Percentiles rank a stretch among this genome's conserved stretches.
phyloP scores from a whole-genome alignment of 2,888 invertebrate species.

The Trilocha varians region DNA sequence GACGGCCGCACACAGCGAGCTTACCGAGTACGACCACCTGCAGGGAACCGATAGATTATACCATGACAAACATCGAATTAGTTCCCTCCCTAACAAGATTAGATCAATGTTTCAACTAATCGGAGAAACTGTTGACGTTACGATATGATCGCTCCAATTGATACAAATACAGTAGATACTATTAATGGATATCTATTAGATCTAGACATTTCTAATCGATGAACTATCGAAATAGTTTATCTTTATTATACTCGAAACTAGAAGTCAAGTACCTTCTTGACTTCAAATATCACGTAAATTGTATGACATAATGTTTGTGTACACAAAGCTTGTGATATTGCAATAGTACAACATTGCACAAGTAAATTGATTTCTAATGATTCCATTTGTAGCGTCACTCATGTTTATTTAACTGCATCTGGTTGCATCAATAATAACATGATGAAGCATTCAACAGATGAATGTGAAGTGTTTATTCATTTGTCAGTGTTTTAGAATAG shows the following conservation, averaged over 20 bases:
- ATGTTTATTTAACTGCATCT: neutral
- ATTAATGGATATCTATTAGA: too few relatives aligned
- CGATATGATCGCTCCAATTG: too few relatives aligned
- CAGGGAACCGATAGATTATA: slow-evolving; percentile 5
- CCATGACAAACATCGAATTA: slow-evolving; percentile 14
- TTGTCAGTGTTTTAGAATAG: slow-evolving; percentile 22
- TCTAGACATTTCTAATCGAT: too few relatives aligned
- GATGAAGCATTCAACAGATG: slow-evolving; percentile 17
- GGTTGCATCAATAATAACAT: slow-evolving; percentile 8
- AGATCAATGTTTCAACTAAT: neutral
- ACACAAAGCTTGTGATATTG: too few relatives aligned
- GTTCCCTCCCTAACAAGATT: neutral
- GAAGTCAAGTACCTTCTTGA: too few relatives aligned
- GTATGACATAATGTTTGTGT: too few relatives aligned
- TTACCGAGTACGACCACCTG: slow-evolving; percentile 27
- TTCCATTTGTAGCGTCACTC: neutral
- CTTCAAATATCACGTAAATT: too few relatives aligned
- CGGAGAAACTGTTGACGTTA: neutral
- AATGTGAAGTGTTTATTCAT: slow-evolving; percentile 24
- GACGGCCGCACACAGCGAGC: slow-evolving; percentile 52
- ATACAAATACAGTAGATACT: too few relatives aligned
- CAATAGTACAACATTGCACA: neutral
- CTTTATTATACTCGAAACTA: too few relatives aligned
- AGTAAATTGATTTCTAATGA: neutral
- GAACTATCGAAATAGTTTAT: too few relatives aligned